Evolutionary conservation across 1,140 invertebrate species (phyloP), one percentile per base, ranked within the genome.

Genomic region (Ladona fulva): DNA sequence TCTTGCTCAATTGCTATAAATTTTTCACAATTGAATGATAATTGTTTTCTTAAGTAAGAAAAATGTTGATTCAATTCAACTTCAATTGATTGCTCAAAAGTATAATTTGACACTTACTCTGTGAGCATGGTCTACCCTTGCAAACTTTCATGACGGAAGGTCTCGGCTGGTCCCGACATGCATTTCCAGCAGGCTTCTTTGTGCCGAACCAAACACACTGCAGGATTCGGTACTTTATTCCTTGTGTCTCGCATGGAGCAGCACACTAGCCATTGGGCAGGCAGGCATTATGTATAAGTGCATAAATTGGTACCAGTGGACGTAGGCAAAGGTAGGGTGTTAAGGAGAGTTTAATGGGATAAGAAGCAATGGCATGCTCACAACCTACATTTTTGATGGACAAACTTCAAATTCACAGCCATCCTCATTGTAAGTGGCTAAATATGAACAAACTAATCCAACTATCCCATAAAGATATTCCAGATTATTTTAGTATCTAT

Each of bases 141-240:
- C 94, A 96, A 29, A 89, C 85, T 82, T 93, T 92, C 85, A 92
- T 90, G 42, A 95, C 93, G 6, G 88, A 85, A 1, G 94, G 94
- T 78, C 93, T 85, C 10, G 89, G 87, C 80, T 92, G 86, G 80
- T 92, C 89, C 78, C 90, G 88, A 84, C 94, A 96, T 24, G 92
- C 92, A 81, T 92, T 92, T 19, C 92, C 94, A 11, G 94, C 94
- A 25, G 93, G 90, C 81, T 92, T 90, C 81, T 92, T 91, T 22
- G 91, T 92, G 59, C 92, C 92, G 81, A 90, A 92, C 95, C 95
- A 97, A 76, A 95, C 94, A 84, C 95, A 97, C 81, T 94, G 92
- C 52, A 96, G 85, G 80, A 93, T 92, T 80, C 95, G 88, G 82
- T 94, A 94, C 84, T 94, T 93, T 74, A 93, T 89, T 0, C 94